Evolutionary conservation across 2,888 invertebrate species (phyloP), one percentile per base, ranked within the genome.

Genomic region (Tyria jacobaeae): DNA sequence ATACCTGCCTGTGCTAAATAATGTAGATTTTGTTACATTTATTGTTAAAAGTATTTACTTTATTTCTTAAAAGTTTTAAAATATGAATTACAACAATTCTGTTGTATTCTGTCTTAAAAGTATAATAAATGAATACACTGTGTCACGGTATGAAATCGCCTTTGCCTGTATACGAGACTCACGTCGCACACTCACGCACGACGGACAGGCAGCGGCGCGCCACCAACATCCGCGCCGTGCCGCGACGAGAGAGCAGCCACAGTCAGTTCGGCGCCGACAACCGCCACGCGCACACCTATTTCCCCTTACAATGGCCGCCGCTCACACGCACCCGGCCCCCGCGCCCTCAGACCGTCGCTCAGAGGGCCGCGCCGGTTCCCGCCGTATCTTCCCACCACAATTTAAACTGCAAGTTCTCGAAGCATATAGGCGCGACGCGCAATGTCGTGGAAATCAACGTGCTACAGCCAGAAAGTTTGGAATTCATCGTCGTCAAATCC

Each of bases 381-480:
- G 98, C 73, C 96, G 98, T 72, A 98, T 98, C 84, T 98, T 98
- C 89, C 96, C 98, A 84, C 97, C 97, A 78, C 96, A 97, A 89
- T 98, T 98, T 90, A 98, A 98, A 89, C 94, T 98, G 74, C 97
- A 97, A 95, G 98, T 98, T 77, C 94, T 98, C 73, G 97, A 97
- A 88, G 97, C 98, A 50, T 98, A 97, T 88, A 95, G 97, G 73
- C 96, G 96, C 79, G 98, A 98, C 86, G 95, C 96, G 49, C 98
- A 98, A 87, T 98, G 98, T 89, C 96, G 97, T 81, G 97, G 97
- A 56, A 98, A 98, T 89, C 98, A 98, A 88, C 95, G 98, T 57
- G 98, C 98, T 3, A 98, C 98, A 21, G 98, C 98, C 66, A 95
- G 98, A 82, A 98, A 98, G 90, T 98, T 97, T 89, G 97, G 97